A percentile compares a stretch with the other conserved stretches of the same genome.
These are phyloP conservation scores for Oryzias curvinotus DNA, from an alignment of 2,113 vertebrate genomes.

Conservation along the genomic window DNA sequence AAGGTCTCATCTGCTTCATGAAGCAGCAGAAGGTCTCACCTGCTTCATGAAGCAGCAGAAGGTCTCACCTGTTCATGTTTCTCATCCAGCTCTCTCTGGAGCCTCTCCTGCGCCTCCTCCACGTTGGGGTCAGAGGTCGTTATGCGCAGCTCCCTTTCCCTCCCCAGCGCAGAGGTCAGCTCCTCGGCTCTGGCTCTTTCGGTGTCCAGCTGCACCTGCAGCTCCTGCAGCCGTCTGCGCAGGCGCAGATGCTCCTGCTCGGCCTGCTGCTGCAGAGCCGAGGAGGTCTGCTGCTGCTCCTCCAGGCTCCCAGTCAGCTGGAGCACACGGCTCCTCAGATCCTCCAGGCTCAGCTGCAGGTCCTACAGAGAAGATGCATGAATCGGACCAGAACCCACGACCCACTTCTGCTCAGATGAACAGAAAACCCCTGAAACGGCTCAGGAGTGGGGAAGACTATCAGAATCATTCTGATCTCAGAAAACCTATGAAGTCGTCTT, in stretches of 20 bases:
- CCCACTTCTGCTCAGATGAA: not conserved
- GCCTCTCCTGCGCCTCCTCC: conserved; percentile 69
- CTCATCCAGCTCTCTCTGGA: conserved; percentile 86
- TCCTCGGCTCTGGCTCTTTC: conserved; percentile 82
- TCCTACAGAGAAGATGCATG: conserved; percentile 74
- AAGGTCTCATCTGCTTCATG: too few species aligned
- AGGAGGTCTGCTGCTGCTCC: conserved; percentile 79
- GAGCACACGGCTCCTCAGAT: conserved; percentile 77
- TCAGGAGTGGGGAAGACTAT: too few species aligned
- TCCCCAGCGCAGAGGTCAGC: conserved; percentile 81
- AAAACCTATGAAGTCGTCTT: too few species aligned
- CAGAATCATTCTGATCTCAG: too few species aligned
- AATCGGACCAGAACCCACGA: not conserved
- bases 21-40: conserved; percentile 47
- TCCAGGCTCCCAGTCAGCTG: conserved; percentile 82
- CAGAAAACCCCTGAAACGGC: too few species aligned
- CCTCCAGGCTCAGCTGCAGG: conserved; percentile 83
- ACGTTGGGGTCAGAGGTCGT: conserved; percentile 11
- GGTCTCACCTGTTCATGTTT: conserved; percentile 81
- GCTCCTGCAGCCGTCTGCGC: conserved; percentile 78
- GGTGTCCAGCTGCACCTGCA: conserved; percentile 88
- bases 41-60: conserved; percentile 36
- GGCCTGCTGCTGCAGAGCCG: conserved; percentile 79
- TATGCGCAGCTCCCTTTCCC: conserved; percentile 78
- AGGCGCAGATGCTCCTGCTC: conserved; percentile 80